Evolutionary conservation across 2,797 vertebrate genomes (phyloP), one percentile per base, ranked within the genome.

Genomic region (Centroberyx gerrardi): DNA sequence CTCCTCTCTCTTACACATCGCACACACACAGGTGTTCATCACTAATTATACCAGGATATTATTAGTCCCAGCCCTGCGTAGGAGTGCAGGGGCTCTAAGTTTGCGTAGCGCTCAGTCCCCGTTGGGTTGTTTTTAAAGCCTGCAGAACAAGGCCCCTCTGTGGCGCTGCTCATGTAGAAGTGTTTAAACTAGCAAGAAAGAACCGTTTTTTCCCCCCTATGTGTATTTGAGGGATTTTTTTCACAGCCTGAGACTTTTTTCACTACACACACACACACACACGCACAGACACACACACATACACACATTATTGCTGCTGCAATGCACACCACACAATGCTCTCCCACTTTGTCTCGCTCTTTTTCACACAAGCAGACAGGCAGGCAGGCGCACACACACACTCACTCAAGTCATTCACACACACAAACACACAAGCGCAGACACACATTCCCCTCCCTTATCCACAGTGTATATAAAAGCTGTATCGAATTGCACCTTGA

Each of bases 401-500:
- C 76, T 75, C 76, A 67, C 84, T 88, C 87, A 82, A 77, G 22
- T 86, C 90, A 90, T 79, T 69, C 15, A 27, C 78, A 82, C 51
- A 31, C 78, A 27, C 78, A 82, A 42, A 31, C 78, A 71, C 72
- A 80, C 82, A 86, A 86, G 88, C 83, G 76, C 80, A 86, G 79
- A 74, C 77, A 12, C 36, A 10, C 78, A 66, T 31, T 17, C 73
- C 70, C 77, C 64, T 72, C 68, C 59, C 88, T 88, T 83, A 87
- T 92, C 88, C 88, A 73, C 83, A 85, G 83, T 94, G 91, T 94
- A 89, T 94, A 95, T 92, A 93, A 92, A 94, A 94, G 92, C 92
- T 87, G 90, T 92, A 94, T 96, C 92, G 67, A 94, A 88, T 95
- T 95, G 90, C 94, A 93, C 86, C 89, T 93, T 90, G 82, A 88